phyloP scores from a whole-genome alignment of 2,113 vertebrate species.

The Thymallus thymallus region DNA sequence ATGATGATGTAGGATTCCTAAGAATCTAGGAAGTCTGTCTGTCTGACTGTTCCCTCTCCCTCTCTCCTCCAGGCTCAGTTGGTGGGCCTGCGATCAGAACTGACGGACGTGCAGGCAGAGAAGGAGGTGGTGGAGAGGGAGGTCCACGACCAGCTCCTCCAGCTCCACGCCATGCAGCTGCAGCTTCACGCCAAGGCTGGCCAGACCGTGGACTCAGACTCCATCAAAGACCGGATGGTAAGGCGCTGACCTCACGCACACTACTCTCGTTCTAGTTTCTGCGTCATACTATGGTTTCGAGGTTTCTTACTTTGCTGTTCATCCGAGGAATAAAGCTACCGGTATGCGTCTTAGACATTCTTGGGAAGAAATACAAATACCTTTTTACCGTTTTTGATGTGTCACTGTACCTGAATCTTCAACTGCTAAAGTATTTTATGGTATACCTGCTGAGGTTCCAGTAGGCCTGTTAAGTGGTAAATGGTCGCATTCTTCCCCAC shows the following conservation, averaged over 20 bases:
- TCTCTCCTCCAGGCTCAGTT: constrained; percentile 85
- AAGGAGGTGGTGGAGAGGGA: constrained; percentile 86
- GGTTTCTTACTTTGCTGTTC: too few relatives aligned
- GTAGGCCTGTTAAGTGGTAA: not conserved
- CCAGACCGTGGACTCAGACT: constrained; percentile 84
- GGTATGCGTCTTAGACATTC: too few relatives aligned
- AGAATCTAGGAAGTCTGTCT: constrained; percentile 9
- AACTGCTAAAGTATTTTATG: not conserved
- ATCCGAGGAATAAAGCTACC: too few relatives aligned
- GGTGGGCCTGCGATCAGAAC: constrained; percentile 91
- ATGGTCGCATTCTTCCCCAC: not conserved
- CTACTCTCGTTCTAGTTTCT: too few relatives aligned
- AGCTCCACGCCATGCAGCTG: constrained; percentile 89
- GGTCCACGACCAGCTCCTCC: constrained; percentile 90
- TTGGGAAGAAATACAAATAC: too few relatives aligned
- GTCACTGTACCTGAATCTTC: too few relatives aligned
- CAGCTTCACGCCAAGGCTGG: constrained; percentile 92
- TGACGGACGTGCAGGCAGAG: constrained; percentile 90
- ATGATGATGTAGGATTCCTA: too few relatives aligned
- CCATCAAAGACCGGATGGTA: constrained; percentile 93
- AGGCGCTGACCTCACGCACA: constrained; percentile 42
- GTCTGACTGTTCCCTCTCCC: constrained; percentile 22
- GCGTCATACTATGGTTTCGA: too few relatives aligned
- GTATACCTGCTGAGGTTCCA: not conserved
- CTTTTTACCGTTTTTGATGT: too few relatives aligned